A percentile compares a stretch with the other conserved stretches of the same genome.
phyloP scores from a whole-genome alignment of 1,140 invertebrate genomes.

The Drosophila bipectinata region DNA sequence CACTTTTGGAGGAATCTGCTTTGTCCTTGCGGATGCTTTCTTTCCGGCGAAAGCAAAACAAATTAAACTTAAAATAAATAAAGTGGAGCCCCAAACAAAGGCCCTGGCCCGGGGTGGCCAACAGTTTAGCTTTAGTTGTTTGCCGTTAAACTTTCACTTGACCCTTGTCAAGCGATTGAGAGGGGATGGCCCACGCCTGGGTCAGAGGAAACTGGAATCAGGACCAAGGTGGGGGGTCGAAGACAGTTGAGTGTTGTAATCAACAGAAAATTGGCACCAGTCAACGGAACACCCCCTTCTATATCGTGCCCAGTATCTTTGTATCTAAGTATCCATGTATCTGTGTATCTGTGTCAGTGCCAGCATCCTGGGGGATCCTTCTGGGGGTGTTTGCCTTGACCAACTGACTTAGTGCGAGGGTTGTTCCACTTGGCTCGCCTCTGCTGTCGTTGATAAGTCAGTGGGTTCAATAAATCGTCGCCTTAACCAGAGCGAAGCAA shows the following conservation, averaged over 20 bases:
- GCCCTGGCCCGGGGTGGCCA: slow-evolving; percentile 13
- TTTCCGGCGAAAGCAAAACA: slow-evolving; percentile 33
- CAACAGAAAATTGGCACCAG: slow-evolving; percentile 77
- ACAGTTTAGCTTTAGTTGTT: slow-evolving; percentile 60
- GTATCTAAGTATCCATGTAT: slow-evolving; percentile 46
- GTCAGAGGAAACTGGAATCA: neutral
- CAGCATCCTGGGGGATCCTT: slow-evolving; percentile 44
- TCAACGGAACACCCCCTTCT: slow-evolving; percentile 30
- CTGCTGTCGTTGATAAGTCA: slow-evolving; percentile 48
- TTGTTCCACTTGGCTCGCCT: slow-evolving; percentile 40
- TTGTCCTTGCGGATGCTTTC: slow-evolving; percentile 28
- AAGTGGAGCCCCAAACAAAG: slow-evolving; percentile 22
- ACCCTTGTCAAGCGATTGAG: slow-evolving; percentile 61
- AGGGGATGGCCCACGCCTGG: neutral
- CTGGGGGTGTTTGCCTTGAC: slow-evolving; percentile 52
- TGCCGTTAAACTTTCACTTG: slow-evolving; percentile 71
- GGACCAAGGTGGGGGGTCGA: slow-evolving; percentile 45
- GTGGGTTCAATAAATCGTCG: slow-evolving; percentile 71
- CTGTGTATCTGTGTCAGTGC: slow-evolving; percentile 60
- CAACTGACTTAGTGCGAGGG: slow-evolving; percentile 58
- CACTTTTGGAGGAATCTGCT: slow-evolving; percentile 46
- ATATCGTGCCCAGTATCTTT: neutral
- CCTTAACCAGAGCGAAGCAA: slow-evolving; percentile 28
- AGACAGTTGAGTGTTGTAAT: slow-evolving; percentile 58
- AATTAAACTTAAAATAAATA: slow-evolving; percentile 78